Conservation (phyloP, 2,113 vertebrate species). For the Gopherus flavomarginatus region DNA sequence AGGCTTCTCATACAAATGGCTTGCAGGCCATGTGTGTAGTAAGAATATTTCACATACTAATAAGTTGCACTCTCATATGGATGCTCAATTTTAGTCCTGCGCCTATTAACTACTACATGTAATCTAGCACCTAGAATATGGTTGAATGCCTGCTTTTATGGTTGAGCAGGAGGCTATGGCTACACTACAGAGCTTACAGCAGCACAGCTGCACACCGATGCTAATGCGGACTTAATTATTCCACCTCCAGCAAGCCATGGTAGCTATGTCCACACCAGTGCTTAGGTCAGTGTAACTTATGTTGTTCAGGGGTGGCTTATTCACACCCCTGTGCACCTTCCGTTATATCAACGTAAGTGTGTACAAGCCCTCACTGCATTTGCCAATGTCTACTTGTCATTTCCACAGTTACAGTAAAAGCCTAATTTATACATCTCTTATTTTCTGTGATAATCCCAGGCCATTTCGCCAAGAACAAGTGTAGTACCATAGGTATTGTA, state of each 20-base stretch:
- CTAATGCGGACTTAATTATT: too few species aligned
- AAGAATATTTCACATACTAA: neutral
- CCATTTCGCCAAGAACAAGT: neutral
- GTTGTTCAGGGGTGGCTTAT: too few species aligned
- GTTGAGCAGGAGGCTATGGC: neutral
- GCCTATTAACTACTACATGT: neutral
- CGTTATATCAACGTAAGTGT: too few species aligned
- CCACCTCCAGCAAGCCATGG: too few species aligned
- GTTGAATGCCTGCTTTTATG: neutral
- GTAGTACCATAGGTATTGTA: neutral
- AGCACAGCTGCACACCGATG: too few species aligned
- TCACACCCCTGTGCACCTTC: too few species aligned
- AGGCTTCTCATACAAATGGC: neutral
- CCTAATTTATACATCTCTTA: accelerated
- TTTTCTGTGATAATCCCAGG: neutral
- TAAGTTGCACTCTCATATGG: neutral
- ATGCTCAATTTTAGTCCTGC: neutral
- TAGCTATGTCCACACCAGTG: too few species aligned
- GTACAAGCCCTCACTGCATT: neutral
- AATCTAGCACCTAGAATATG: neutral
- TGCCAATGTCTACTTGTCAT: neutral
- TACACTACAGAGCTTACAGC: too few species aligned
- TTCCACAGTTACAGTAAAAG: neutral
- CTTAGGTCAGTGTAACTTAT: too few species aligned
- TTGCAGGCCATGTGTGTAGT: neutral